phyloP scores from a whole-genome alignment of 2,113 vertebrate genomes.

The Collichthys lucidus region DNA sequence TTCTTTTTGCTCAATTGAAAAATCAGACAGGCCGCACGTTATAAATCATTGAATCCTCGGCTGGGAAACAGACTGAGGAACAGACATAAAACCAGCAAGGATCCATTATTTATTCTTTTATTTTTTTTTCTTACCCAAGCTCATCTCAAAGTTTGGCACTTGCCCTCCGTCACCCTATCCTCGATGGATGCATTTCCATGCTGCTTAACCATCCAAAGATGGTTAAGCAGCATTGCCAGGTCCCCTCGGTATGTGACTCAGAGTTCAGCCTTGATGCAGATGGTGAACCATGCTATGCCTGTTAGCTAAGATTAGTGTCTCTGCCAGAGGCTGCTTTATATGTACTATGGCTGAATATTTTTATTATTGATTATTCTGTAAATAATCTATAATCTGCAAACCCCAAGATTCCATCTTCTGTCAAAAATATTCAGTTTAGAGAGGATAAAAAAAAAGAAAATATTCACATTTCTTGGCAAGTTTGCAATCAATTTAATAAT shows the following conservation, averaged over 20 bases:
- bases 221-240: conserved; percentile 6
- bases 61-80: conserved; percentile 22
- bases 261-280: conserved; percentile 25
- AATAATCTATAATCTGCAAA: no score
- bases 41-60: conserved; percentile 59
- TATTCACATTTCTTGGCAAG: no score
- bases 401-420: no score
- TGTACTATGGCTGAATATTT: no score
- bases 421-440: no score
- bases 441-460: no score
- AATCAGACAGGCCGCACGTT: conserved; percentile 29
- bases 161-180: background rate
- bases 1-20: conserved; percentile 40
- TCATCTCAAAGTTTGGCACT: conserved; percentile 25
- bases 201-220: conserved; percentile 5
- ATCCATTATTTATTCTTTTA: background rate
- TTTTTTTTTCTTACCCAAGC: background rate
- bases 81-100: conserved; percentile 41
- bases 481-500: no score
- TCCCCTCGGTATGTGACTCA: background rate
- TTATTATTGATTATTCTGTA: no score
- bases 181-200: conserved; percentile 26
- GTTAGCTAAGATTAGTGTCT: conserved; percentile 24
- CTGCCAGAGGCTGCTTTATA: background rate
- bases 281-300: conserved; percentile 19